These are phyloP conservation scores for Dasyornis broadbenti DNA, from an alignment of 2,113 vertebrate genomes.

Conservation along the genomic window DNA sequence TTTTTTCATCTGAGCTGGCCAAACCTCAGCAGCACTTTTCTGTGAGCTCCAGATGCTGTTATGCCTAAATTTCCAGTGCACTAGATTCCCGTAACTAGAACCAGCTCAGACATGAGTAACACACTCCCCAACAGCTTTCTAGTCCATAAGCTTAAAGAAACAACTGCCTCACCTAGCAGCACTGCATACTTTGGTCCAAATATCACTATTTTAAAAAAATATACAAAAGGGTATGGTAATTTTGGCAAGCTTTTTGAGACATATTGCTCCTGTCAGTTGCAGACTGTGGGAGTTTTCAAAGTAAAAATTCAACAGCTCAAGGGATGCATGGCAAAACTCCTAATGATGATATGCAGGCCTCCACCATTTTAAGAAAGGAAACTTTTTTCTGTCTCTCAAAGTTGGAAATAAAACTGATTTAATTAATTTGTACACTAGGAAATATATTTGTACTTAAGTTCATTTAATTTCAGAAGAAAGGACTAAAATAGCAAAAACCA, in stretches of 20 bases:
- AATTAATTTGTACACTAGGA: not conserved
- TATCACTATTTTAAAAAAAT: not conserved
- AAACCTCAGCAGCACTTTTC: not conserved
- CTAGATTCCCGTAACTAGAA: conserved; percentile 5
- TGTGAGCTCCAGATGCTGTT: not conserved
- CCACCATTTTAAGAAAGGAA: not conserved
- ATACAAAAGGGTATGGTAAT: not conserved
- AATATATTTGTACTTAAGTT: not conserved
- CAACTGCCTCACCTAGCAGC: conserved; percentile 31
- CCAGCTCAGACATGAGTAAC: conserved; percentile 45
- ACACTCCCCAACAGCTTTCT: conserved; percentile 1
- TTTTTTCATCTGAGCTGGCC: not conserved
- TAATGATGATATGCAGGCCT: not conserved
- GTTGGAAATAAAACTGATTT: not conserved
- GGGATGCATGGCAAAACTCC: not conserved
- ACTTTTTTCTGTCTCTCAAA: not conserved
- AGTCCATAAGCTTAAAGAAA: conserved; percentile 35
- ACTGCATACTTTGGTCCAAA: conserved; percentile 10
- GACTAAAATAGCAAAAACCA: not conserved
- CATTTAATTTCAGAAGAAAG: not conserved
- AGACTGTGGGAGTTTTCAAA: not conserved
- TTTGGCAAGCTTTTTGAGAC: conserved; percentile 6
- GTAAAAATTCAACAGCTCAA: not conserved
- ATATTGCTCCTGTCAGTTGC: not conserved
- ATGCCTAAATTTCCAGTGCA: not conserved